Evolutionary conservation across 2,113 vertebrate species (phyloP).

Genomic region (Tachysurus vachellii): DNA sequence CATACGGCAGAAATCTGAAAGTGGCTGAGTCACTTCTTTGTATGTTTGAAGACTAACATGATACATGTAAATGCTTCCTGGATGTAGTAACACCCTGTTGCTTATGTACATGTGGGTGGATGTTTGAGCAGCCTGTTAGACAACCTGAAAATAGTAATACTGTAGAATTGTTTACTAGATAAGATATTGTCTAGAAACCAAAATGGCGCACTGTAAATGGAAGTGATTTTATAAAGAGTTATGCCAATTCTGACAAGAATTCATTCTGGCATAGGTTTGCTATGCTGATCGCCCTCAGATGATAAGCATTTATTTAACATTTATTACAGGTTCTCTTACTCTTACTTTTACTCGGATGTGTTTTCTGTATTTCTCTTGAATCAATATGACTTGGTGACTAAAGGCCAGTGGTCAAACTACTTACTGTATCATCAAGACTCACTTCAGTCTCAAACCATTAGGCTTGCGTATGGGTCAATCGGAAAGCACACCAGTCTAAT

Average conservation of each 20-base stretch:
- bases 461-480: neutral
- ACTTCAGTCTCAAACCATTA: neutral
- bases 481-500: neutral
- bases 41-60: conserved; percentile 1
- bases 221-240: neutral
- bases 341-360: neutral
- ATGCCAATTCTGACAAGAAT: neutral
- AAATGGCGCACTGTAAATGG: neutral
- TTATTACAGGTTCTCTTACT: neutral
- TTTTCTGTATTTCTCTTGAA: neutral
- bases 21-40: neutral
- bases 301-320: neutral
- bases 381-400: neutral
- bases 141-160: neutral
- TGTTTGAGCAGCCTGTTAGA: neutral
- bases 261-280: neutral
- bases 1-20: neutral
- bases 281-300: too few species aligned
- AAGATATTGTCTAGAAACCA: neutral
- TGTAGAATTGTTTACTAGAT: neutral
- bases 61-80: neutral
- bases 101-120: conserved; percentile 9
- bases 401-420: neutral
- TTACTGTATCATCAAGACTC: neutral
- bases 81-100: neutral